These are phyloP conservation scores for Synergus itoensis DNA, from an alignment of 2,888 invertebrate genomes.

Conservation along the genomic window DNA sequence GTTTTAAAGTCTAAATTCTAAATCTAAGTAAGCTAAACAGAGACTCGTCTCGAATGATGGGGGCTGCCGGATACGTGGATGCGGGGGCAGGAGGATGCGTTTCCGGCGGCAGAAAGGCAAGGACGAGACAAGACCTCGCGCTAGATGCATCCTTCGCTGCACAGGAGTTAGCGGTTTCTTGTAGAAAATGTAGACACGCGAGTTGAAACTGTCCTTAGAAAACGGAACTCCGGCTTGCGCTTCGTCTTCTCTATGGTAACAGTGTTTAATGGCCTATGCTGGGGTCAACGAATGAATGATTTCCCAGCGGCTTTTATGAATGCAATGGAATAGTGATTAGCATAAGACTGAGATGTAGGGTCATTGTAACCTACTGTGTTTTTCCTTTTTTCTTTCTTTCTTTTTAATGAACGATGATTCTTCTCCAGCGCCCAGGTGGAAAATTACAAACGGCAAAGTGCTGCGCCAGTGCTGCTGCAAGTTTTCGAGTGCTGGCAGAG, in stretches of 20 bases:
- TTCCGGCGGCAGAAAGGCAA: conserved; percentile 72
- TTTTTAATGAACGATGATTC: conserved; percentile 36
- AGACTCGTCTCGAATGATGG: conserved; percentile 42
- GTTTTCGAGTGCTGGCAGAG: too few relatives aligned
- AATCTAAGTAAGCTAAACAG: conserved; percentile 50
- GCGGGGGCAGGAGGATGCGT: conserved; percentile 62
- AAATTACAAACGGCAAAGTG: too few relatives aligned
- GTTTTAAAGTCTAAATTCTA: conserved; percentile 50
- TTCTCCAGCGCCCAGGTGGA: too few relatives aligned
- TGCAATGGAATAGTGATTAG: conserved; percentile 36
- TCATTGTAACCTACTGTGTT: conserved; percentile 22
- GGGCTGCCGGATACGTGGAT: conserved; percentile 51
- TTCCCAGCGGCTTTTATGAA: conserved; percentile 31
- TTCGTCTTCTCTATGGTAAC: conserved; percentile 27
- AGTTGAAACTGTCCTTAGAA: conserved; percentile 38
- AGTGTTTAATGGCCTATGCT: conserved; percentile 35
- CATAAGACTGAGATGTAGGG: conserved; percentile 39
- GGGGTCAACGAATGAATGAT: conserved; percentile 39
- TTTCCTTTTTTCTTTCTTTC: conserved; percentile 7
- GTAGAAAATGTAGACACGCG: conserved; percentile 19
- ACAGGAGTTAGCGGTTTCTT: conserved; percentile 62
- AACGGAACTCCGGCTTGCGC: conserved; percentile 42
- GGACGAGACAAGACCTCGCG: conserved; percentile 75
- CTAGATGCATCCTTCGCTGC: conserved; percentile 76
- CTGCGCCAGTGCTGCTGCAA: too few relatives aligned